phyloP scores from a whole-genome alignment of 2,888 invertebrate species.

The Lepetodrilus schrolli region DNA sequence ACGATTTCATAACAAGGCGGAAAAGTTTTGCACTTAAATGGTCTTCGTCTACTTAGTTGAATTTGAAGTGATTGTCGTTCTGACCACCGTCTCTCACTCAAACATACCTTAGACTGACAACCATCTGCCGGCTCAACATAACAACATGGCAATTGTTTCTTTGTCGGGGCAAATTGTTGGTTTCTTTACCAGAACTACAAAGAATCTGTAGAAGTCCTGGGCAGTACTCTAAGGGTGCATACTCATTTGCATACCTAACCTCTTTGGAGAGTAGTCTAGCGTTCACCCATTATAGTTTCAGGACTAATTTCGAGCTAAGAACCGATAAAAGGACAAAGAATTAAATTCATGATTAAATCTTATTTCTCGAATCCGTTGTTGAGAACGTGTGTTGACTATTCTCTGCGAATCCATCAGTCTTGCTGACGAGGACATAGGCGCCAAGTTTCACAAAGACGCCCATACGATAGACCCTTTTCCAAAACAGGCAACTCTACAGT shows the following conservation, averaged over 20 bases:
- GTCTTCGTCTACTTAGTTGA: background rate
- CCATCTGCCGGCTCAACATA: conserved; percentile 15
- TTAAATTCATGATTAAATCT: conserved; percentile 29
- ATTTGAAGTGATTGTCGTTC: conserved; percentile 1
- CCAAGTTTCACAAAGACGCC: background rate
- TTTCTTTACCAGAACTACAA: conserved; percentile 22
- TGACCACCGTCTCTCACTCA: background rate
- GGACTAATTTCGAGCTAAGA: conserved; percentile 19
- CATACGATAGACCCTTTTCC: conserved; percentile 8
- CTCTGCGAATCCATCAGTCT: background rate
- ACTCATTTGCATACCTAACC: conserved; percentile 13
- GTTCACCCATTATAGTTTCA: background rate
- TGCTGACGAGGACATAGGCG: background rate
- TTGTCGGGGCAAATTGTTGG: conserved; percentile 22
- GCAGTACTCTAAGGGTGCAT: conserved; percentile 3
- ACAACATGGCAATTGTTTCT: conserved; percentile 25
- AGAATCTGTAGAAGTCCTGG: background rate
- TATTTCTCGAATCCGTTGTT: conserved; percentile 23
- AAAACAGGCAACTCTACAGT: background rate
- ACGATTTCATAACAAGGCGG: background rate
- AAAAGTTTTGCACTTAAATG: background rate
- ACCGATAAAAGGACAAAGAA: conserved; percentile 29
- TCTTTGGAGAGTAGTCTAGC: background rate
- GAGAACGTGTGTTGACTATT: conserved; percentile 12
- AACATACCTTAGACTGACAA: background rate